Conservation (phyloP, 2,797 vertebrate genomes). For the Sandelia bainsii region DNA sequence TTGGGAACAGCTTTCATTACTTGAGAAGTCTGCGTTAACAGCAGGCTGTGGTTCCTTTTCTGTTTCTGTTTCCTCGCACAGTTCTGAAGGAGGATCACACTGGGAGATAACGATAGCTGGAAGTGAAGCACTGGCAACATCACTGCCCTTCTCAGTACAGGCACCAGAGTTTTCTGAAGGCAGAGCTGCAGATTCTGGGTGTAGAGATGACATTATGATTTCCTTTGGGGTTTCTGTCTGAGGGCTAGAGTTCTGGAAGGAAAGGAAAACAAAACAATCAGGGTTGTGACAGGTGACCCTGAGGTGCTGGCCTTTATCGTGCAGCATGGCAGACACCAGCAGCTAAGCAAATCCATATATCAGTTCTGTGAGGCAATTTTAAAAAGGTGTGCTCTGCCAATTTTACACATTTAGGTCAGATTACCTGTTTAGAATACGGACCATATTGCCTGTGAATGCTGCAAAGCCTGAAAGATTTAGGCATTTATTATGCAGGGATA, state of each 20-base stretch:
- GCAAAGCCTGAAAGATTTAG: background rate
- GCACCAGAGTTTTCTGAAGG: conserved; percentile 35
- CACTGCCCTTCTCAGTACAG: conserved; percentile 22
- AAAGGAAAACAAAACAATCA: conserved; percentile 50
- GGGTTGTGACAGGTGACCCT: conserved; percentile 22
- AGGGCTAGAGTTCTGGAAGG: conserved; percentile 63
- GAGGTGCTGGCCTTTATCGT: conserved; percentile 5
- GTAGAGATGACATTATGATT: conserved; percentile 24
- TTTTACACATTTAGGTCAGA: background rate
- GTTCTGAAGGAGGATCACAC: conserved; percentile 39
- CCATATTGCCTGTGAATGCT: background rate
- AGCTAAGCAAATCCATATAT: conserved; percentile 11
- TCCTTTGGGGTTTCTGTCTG: conserved; percentile 60
- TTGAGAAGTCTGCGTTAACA: conserved; percentile 5
- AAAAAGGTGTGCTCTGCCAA: background rate
- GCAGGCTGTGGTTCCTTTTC: conserved; percentile 26
- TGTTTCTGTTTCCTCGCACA: conserved; percentile 21
- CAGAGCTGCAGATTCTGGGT: conserved; percentile 26
- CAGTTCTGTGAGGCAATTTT: background rate
- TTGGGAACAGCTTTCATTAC: conserved; percentile 37
- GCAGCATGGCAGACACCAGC: conserved; percentile 8
- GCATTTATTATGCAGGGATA: background rate
- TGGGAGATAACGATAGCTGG: conserved; percentile 69
- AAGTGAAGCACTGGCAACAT: conserved; percentile 13
- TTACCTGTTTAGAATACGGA: background rate